phyloP scores from a whole-genome alignment of 2,888 invertebrate species.

The Lasioglossum marginatum region DNA sequence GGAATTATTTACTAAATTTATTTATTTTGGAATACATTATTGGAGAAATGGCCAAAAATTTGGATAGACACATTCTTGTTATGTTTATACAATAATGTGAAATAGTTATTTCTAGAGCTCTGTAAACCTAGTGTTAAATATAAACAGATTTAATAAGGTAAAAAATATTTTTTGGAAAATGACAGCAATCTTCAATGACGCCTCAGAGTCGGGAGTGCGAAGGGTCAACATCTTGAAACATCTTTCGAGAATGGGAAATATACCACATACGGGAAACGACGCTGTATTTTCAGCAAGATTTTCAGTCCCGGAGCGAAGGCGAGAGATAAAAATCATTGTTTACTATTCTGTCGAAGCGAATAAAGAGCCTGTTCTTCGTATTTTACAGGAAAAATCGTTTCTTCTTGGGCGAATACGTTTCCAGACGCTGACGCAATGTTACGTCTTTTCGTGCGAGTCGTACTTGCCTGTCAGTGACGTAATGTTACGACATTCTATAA shows the following conservation, averaged over 20 bases:
- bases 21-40: no score
- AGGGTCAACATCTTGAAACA: no score
- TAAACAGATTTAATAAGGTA: no score
- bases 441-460: background rate
- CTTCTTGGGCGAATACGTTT: background rate
- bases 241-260: background rate
- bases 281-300: background rate
- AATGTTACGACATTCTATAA: background rate
- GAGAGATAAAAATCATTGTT: background rate
- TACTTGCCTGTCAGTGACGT: background rate
- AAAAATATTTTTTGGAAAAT: no score
- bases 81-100: no score
- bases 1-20: no score
- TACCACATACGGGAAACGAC: background rate
- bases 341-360: background rate
- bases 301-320: background rate
- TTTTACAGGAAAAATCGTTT: background rate
- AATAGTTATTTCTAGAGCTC: no score
- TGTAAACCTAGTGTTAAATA: no score
- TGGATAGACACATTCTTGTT: no score
- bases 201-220: no score
- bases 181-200: no score
- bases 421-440: background rate
- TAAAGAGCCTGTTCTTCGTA: background rate
- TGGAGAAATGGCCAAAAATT: no score